Evolutionary conservation across 2,888 invertebrate genomes (phyloP), one percentile per base, ranked within the genome.

Genomic region (Coenonympha glycerion): DNA sequence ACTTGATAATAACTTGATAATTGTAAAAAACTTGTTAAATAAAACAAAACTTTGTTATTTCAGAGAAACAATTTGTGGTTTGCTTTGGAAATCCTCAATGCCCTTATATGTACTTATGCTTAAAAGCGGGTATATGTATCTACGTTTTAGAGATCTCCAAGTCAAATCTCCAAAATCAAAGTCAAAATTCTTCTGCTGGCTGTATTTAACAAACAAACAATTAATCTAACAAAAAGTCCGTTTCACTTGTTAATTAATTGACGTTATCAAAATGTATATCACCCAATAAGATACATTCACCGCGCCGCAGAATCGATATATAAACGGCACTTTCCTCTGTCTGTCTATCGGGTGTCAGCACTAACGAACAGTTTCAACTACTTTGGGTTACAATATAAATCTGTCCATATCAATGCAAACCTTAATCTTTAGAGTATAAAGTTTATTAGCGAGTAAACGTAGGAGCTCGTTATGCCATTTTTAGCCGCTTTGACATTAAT

Each of bases 321-420:
- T 47, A 51, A 40, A 22, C 39, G 30, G 44, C 50, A 54, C 53
- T 54, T 54, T 53, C 44, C 39, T 44, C 51, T 34, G 48, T 47
- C 52, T 44, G 52, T 54, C 47, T 54, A 51, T 51, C 33, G 53
- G 40, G 44, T 50, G 47, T 53, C 53, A 50, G 53, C 28, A 33
- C 44, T 50, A 53, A 47, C 53, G 50, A 54, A 44, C 47, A 26
- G 39, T 34, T 50, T 30, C 28, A 30, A 28, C 44, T 16, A 44
- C 47, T 22, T 18, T 34, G 34, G 37, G 22, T 13, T 22, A 37
- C 37, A 21, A 22, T 13, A 37, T 18, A 19, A 19, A 5, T 6
- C 1, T 6, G 8, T 22, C 13, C 13, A 6, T 1, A 22, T 1
- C 6, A 37, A 22, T 13, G 8, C 9, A 15, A 13, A 13, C 22